Evolutionary conservation across 2,113 vertebrate species (phyloP).

Genomic region (Amphiprion percula): DNA sequence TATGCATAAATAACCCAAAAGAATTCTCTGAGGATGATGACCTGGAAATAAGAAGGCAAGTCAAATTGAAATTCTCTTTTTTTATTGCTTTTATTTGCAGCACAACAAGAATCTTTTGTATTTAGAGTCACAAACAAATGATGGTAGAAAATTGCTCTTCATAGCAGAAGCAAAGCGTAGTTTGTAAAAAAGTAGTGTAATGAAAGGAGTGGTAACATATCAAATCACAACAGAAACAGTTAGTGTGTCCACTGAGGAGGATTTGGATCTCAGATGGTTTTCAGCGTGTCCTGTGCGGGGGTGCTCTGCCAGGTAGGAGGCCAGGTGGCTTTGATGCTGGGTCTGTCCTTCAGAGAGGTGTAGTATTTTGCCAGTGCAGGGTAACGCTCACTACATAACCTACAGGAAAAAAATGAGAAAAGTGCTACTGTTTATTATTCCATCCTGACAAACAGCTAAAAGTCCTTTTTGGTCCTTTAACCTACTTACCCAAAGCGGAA

Average conservation of each 20-base stretch:
- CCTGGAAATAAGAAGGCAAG: background rate
- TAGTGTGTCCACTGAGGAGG: background rate
- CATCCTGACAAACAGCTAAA: background rate
- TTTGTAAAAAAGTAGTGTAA: slow-evolving; percentile 23
- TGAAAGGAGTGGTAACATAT: background rate
- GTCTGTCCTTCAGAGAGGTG: slow-evolving; percentile 69
- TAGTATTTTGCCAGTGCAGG: slow-evolving; percentile 79
- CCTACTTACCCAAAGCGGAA: slow-evolving; percentile 65
- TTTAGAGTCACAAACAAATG: too few species aligned
- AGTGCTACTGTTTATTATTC: background rate
- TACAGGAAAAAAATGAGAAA: slow-evolving; percentile 30
- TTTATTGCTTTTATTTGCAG: slow-evolving; percentile 50
- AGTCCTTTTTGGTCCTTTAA: background rate
- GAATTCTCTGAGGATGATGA: background rate
- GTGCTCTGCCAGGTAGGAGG: slow-evolving; percentile 76
- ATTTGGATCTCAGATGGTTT: slow-evolving; percentile 65
- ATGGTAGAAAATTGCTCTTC: too few species aligned
- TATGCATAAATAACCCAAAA: too few species aligned
- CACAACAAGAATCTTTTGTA: background rate
- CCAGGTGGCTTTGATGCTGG: slow-evolving; percentile 78
- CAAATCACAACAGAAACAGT: too few species aligned
- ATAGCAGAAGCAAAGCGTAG: background rate
- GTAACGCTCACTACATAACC: slow-evolving; percentile 69
- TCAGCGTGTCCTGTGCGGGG: slow-evolving; percentile 55
- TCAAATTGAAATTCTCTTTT: background rate